A percentile compares a stretch with the other conserved stretches of the same genome.
Evolutionary conservation across 2,113 vertebrate species (phyloP).

Genomic region (Porphyrio hochstetteri): DNA sequence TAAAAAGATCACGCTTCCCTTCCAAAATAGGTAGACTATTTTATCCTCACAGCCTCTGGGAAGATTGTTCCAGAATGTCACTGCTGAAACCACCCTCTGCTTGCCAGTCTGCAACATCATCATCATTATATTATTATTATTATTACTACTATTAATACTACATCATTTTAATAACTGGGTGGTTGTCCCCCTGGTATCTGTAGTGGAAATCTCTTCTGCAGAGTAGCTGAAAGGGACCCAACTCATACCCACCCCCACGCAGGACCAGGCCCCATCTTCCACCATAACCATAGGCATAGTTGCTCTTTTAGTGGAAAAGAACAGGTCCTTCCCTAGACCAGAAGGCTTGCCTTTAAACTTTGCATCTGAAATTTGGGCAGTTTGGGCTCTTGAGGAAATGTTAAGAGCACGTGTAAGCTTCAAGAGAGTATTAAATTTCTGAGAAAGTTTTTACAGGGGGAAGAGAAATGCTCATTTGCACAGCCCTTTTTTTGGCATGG

Average conservation of each 20-base stretch:
- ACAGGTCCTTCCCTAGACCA: not conserved
- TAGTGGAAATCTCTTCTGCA: not conserved
- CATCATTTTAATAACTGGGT: not conserved
- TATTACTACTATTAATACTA: too few species aligned
- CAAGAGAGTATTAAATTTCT: not conserved
- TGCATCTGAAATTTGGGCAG: not conserved
- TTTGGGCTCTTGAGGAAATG: not conserved
- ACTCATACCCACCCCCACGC: not conserved
- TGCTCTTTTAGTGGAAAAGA: not conserved
- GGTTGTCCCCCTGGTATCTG: not conserved
- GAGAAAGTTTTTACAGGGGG: not conserved
- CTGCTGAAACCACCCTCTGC: not conserved
- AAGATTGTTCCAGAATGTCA: slow-evolving; percentile 32
- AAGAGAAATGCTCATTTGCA: not conserved
- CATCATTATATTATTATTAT: not conserved
- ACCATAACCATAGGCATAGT: not conserved
- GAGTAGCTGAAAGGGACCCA: not conserved
- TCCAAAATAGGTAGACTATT: slow-evolving; percentile 46
- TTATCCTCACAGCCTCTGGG: not conserved
- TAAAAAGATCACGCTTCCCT: slow-evolving; percentile 20
- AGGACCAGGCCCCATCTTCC: not conserved
- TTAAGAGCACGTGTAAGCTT: not conserved
- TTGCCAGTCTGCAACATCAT: not conserved
- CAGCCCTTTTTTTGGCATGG: not conserved
- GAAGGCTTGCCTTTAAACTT: not conserved